Percentiles rank a stretch among this genome's conserved stretches.
Conservation (phyloP, 2,797 vertebrate genomes). For the Uromys caudimaculatus region DNA sequence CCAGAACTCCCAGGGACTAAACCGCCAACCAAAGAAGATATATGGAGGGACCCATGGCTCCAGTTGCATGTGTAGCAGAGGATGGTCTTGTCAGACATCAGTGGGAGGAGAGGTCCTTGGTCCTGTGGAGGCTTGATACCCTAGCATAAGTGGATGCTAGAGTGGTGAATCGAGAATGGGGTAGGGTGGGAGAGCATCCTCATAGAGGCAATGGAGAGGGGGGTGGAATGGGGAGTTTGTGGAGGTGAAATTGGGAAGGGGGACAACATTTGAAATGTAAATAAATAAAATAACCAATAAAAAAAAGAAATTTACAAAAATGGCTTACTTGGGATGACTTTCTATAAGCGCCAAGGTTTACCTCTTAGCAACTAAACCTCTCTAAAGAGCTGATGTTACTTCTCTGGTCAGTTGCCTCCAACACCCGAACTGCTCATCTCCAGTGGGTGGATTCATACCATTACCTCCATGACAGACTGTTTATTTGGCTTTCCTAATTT, state of each 20-base stretch:
- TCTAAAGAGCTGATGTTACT: neutral
- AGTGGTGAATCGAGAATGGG: neutral
- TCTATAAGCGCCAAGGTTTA: neutral
- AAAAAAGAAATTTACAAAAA: neutral
- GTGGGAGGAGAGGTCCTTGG: no score
- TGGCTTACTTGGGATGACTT: neutral
- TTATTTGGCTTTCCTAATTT: neutral
- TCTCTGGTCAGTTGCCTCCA: neutral
- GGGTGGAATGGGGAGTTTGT: no score
- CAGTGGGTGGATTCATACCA: neutral
- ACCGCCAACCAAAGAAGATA: no score
- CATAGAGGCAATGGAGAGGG: neutral
- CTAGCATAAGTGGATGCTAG: no score
- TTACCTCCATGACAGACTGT: rapidly evolving
- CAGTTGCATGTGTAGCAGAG: no score
- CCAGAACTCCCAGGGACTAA: no score
- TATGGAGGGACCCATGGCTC: no score
- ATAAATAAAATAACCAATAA: neutral
- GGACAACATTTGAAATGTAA: neutral
- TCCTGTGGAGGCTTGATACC: neutral
- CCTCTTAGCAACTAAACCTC: neutral
- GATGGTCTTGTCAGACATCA: no score
- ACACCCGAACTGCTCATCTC: neutral
- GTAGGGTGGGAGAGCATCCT: neutral
- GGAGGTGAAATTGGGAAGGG: neutral